A percentile compares a stretch with the other conserved stretches of the same genome.
Evolutionary conservation across 2,797 vertebrate species (phyloP).

Genomic region (Enteromius argenteus): DNA sequence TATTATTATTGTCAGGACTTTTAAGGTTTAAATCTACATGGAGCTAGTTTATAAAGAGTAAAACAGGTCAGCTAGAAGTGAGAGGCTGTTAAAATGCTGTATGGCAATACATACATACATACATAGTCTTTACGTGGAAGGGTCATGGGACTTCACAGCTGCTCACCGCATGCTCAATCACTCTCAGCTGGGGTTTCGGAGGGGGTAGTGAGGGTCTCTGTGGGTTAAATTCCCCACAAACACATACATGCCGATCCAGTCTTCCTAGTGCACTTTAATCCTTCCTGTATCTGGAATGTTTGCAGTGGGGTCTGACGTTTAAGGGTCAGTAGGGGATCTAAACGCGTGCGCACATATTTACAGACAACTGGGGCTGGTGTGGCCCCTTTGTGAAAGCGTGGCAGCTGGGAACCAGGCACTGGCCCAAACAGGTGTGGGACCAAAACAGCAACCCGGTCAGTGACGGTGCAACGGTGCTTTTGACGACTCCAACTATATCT

Average conservation of each 20-base stretch:
- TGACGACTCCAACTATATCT: constrained; percentile 8
- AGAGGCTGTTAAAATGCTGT: neutral
- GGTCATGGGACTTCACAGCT: constrained; percentile 38
- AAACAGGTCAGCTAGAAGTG: neutral
- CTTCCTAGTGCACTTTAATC: constrained; percentile 42
- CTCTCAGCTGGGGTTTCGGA: constrained; percentile 23
- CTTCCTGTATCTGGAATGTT: constrained; percentile 57
- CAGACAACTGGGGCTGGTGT: constrained; percentile 52
- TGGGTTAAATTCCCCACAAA: constrained; percentile 33
- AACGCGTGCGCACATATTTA: constrained; percentile 21
- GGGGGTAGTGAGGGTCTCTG: constrained; percentile 2
- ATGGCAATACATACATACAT: neutral
- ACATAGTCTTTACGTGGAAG: constrained; percentile 4
- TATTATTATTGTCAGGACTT: neutral
- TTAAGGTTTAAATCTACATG: neutral
- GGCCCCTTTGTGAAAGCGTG: constrained; percentile 16
- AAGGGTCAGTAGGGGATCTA: constrained; percentile 5
- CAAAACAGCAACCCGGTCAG: constrained; percentile 29
- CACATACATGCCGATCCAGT: constrained; percentile 13
- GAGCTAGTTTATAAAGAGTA: neutral
- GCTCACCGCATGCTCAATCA: constrained; percentile 20
- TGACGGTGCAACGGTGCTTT: neutral
- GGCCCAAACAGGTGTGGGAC: constrained; percentile 52
- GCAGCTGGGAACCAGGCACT: constrained; percentile 41
- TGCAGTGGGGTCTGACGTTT: constrained; percentile 50